Evolutionary conservation across 2,113 vertebrate species (phyloP).

Genomic region (Geococcyx californianus): DNA sequence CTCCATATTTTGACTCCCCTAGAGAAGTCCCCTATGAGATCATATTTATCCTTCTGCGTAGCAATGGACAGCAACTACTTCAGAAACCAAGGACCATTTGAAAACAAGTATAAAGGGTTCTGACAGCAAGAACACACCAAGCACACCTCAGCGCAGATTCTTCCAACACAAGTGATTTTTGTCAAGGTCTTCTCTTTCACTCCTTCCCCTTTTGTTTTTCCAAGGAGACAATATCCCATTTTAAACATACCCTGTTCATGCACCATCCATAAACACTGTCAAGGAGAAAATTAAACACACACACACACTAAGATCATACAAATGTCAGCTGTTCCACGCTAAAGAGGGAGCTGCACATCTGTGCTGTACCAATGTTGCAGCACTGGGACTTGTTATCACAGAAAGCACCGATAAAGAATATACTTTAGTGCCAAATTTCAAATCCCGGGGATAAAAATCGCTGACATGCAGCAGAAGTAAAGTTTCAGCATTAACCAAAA

Average conservation of each 20-base stretch:
- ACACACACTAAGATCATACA: conserved; percentile 29
- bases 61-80: not conserved
- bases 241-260: not conserved
- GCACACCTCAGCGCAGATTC: not conserved
- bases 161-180: not conserved
- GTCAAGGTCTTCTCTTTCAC: not conserved
- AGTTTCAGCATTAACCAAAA: conserved; percentile 72
- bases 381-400: conserved; percentile 78
- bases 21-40: not conserved
- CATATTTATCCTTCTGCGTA: not conserved
- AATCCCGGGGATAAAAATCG: conserved; percentile 69
- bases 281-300: conserved; percentile 11
- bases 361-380: conserved; percentile 61
- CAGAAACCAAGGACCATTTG: not conserved
- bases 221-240: not conserved
- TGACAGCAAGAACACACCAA: not conserved
- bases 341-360: conserved; percentile 65
- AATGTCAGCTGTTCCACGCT: conserved; percentile 50
- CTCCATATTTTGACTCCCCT: not conserved
- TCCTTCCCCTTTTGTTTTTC: not conserved
- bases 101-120: not conserved
- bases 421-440: conserved; percentile 71
- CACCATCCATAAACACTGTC: not conserved
- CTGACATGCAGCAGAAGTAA: conserved; percentile 67
- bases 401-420: conserved; percentile 73